phyloP scores from a whole-genome alignment of 1,140 invertebrate genomes.

The Saxidomus purpurata region DNA sequence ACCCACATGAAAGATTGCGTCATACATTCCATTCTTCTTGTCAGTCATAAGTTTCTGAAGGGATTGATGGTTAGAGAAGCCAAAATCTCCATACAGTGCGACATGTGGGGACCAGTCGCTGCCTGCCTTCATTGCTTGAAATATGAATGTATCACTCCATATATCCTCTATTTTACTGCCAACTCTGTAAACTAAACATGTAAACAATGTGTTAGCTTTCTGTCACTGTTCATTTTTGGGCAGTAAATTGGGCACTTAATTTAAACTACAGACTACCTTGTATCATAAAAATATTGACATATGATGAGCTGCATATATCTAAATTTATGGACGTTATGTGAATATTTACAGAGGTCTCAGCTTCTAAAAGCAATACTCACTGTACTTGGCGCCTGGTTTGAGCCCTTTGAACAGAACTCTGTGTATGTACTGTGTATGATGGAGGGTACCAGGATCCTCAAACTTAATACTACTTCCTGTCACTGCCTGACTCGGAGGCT shows the following conservation, averaged over 20 bases:
- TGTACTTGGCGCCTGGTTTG: conserved; percentile 89
- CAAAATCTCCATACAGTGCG: conserved; percentile 97
- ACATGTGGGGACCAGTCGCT: conserved; percentile 92
- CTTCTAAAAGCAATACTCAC: conserved; percentile 88
- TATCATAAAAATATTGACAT: too few species aligned
- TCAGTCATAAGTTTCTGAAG: conserved; percentile 93
- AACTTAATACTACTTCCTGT: conserved; percentile 90
- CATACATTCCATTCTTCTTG: conserved; percentile 92
- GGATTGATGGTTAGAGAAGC: conserved; percentile 95
- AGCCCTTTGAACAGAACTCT: conserved; percentile 89
- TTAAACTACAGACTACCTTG: too few species aligned
- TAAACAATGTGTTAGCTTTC: too few species aligned
- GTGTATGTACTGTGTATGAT: conserved; percentile 93
- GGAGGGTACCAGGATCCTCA: conserved; percentile 92
- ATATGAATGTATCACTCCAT: conserved; percentile 75
- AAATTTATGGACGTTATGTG: too few species aligned
- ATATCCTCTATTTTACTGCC: conserved; percentile 71
- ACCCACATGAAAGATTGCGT: conserved; percentile 96
- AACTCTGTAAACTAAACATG: conserved; percentile 77
- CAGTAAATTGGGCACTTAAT: too few species aligned
- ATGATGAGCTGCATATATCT: too few species aligned
- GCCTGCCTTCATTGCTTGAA: conserved; percentile 74
- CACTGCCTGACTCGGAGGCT: conserved; percentile 77
- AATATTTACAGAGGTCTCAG: too few species aligned
- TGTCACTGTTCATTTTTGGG: too few species aligned